phyloP scores from a whole-genome alignment of 2,797 vertebrate genomes.

The Hydrocynus forskahlii region DNA sequence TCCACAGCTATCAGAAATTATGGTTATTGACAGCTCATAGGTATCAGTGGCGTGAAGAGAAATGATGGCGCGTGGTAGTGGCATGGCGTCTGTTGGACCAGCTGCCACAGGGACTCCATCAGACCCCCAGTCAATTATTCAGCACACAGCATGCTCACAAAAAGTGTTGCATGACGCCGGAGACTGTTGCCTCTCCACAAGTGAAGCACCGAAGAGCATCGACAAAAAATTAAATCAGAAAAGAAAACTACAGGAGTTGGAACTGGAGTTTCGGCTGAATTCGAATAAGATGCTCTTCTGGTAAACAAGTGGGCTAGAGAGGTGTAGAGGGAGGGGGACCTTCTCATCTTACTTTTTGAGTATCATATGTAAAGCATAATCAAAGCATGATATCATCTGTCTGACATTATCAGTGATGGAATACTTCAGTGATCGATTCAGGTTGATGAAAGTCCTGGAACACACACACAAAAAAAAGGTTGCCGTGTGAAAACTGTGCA shows the following conservation, averaged over 20 bases:
- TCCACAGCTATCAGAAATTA: slow-evolving; percentile 47
- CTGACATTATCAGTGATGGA: too few relatives aligned
- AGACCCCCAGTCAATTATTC: slow-evolving; percentile 56
- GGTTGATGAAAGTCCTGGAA: too few relatives aligned
- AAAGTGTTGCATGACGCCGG: slow-evolving; percentile 46
- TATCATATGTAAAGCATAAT: too few relatives aligned
- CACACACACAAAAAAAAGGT: too few relatives aligned
- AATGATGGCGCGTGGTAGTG: slow-evolving; percentile 47
- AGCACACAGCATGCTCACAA: slow-evolving; percentile 47
- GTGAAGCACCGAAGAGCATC: slow-evolving; percentile 39
- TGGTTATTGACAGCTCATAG: slow-evolving; percentile 51
- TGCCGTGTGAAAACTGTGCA: too few relatives aligned
- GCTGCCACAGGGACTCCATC: slow-evolving; percentile 56
- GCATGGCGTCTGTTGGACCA: slow-evolving; percentile 51
- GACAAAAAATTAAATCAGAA: slow-evolving; percentile 45
- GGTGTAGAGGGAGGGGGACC: not conserved
- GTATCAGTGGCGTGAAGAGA: slow-evolving; percentile 51
- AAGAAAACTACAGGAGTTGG: slow-evolving; percentile 15
- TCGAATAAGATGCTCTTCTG: not conserved
- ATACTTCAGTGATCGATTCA: too few relatives aligned
- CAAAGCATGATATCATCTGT: too few relatives aligned
- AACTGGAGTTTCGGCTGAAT: not conserved
- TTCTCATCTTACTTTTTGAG: not conserved
- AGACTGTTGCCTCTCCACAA: slow-evolving; percentile 32
- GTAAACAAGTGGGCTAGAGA: slow-evolving; percentile 2